Conservation (phyloP, 2,113 vertebrate genomes). For the Varanus komodoensis region DNA sequence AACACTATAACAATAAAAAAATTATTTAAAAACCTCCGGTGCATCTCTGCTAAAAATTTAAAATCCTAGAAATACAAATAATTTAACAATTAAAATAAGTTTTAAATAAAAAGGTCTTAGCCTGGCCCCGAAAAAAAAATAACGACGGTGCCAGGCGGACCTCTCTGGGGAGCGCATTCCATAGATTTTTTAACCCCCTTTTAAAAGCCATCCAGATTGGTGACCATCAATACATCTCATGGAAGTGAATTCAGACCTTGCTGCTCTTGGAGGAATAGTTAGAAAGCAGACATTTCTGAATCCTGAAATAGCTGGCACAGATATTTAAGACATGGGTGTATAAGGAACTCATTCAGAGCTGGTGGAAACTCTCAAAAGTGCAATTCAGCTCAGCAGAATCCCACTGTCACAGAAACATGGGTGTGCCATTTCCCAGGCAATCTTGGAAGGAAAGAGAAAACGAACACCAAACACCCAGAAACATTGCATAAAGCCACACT, state of each 20-base stretch:
- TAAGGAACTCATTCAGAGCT: rapidly evolving
- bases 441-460: conserved; percentile 30
- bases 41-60: too few species aligned
- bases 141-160: too few species aligned
- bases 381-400: neutral
- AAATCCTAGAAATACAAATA: too few species aligned
- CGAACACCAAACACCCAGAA: neutral
- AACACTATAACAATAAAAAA: too few species aligned
- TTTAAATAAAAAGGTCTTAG: too few species aligned
- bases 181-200: too few species aligned
- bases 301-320: neutral
- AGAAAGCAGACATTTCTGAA: neutral
- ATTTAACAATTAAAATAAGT: too few species aligned
- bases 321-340: neutral
- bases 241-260: neutral
- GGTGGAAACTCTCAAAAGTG: neutral
- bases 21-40: too few species aligned
- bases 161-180: too few species aligned
- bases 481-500: neutral
- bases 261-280: neutral
- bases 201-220: too few species aligned
- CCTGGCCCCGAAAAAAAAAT: too few species aligned
- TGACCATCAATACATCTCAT: too few species aligned
- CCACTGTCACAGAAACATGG: neutral
- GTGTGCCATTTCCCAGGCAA: conserved; percentile 10